These are phyloP conservation scores for Paradoxurus hermaphroditus DNA, from an alignment of 2,113 vertebrate genomes.

Conservation along the genomic window DNA sequence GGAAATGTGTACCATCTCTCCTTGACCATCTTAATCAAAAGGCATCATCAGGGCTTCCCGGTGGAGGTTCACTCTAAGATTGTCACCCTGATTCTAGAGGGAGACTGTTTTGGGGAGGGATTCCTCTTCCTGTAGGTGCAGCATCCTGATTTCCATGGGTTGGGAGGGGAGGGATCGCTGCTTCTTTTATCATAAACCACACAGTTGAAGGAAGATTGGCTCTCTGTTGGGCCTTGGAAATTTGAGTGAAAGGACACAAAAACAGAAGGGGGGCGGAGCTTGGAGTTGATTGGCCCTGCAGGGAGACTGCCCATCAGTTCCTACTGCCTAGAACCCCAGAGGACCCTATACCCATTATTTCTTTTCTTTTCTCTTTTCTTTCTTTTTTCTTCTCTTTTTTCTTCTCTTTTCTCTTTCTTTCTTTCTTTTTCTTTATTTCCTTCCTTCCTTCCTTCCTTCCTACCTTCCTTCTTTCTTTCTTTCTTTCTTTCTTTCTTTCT, in stretches of 20 bases:
- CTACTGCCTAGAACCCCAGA: not conserved
- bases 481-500: too few relatives aligned
- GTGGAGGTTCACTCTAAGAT: not conserved
- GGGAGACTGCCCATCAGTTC: not conserved
- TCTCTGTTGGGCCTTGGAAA: not conserved
- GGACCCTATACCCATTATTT: not conserved
- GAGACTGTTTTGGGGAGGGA: rapidly evolving
- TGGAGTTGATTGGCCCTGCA: not conserved
- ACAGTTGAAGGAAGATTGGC: not conserved
- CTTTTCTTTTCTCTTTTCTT: conserved; percentile 47
- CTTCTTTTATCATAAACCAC: not conserved
- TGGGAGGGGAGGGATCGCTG: not conserved
- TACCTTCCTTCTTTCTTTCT: too few relatives aligned
- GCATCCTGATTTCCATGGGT: not conserved
- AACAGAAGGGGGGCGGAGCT: not conserved
- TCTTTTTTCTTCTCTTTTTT: too few relatives aligned
- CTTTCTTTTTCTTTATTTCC: too few relatives aligned
- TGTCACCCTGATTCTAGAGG: not conserved
- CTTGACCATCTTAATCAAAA: not conserved
- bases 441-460: too few relatives aligned
- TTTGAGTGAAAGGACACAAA: not conserved
- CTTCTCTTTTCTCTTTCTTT: too few relatives aligned
- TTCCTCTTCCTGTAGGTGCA: not conserved
- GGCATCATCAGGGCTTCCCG: not conserved
- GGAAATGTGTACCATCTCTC: not conserved